Evolutionary conservation across 1,140 invertebrate species (phyloP), one percentile per base, ranked within the genome.

Genomic region (Drosophila virilis): DNA sequence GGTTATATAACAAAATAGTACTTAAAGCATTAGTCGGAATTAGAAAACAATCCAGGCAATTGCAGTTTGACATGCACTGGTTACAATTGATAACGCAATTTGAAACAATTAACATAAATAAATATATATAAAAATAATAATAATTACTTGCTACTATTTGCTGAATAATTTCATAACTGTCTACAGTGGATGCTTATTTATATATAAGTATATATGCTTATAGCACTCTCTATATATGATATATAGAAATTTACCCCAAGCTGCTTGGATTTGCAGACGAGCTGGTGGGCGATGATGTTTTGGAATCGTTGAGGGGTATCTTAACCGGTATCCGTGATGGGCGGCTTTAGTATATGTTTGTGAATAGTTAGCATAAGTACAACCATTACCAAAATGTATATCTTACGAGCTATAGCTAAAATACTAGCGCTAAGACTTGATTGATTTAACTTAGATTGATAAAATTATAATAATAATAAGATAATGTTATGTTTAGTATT

Each of bases 301-400:
- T 88, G 70, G 80, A 90, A 78, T 86, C 85, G 61, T 80, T 83
- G 80, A 78, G 80, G 71, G 80, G 81, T 75, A 91, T 84, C 77
- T 91, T 91, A 74, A 92, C 86, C 74, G 91, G 91, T 70, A 92
- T 92, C 82, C 88, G 64, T 73, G 91, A 92, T 78, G 81, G 85
- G 66, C 90, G 89, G 79, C 84, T 86, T 89, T 82, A 65, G 55
- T 72, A 61, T 60, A 52, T 66, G 43, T 60, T 78, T 62, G 67
- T 68, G 22, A 38, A 52, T 58, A 86, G 66, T 90, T 90, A 89
- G 80, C 85, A 74, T 61, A 77, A 52, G 46, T 75, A 71, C 42
- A 60, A 76, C 85, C 84, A 89, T 71, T 64, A 88, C 84, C 84
- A 62, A 51, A 58, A 12, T 43, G 12, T 8, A 61, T 55, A n/a